A percentile compares a stretch with the other conserved stretches of the same genome.
phyloP scores from a whole-genome alignment of 2,797 vertebrate species.

The Novumbra hubbsi region DNA sequence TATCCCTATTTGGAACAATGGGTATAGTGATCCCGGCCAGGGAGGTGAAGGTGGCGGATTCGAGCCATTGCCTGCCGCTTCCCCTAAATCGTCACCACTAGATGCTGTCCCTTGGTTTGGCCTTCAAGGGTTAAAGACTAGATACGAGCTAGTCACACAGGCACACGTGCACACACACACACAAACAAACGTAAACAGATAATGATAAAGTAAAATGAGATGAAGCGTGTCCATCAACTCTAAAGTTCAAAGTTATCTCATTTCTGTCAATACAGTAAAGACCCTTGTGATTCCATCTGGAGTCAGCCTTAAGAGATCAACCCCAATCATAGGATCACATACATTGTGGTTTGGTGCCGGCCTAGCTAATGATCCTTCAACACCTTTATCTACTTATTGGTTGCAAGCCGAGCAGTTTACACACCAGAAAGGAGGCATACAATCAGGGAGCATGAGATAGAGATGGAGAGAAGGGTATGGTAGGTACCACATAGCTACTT shows the following conservation, averaged over 20 bases:
- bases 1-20: no score
- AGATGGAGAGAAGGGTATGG: background rate
- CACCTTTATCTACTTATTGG: constrained; percentile 50
- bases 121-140: background rate
- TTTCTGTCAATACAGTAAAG: constrained; percentile 39
- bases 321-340: constrained; percentile 38
- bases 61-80: no score
- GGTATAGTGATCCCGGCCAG: no score
- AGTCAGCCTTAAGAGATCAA: constrained; percentile 40
- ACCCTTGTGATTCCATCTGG: background rate
- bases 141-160: constrained; percentile 8
- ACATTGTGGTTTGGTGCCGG: constrained; percentile 18
- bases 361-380: constrained; percentile 37
- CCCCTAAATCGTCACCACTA: no score
- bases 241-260: constrained; percentile 12
- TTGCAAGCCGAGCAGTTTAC: constrained; percentile 40
- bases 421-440: constrained; percentile 24
- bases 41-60: no score
- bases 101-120: no score
- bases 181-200: background rate
- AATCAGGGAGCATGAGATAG: background rate
- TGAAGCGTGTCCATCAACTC: constrained; percentile 31
- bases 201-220: constrained; percentile 49
- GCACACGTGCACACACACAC: background rate
- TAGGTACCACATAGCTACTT: no score